These are phyloP conservation scores for Phytoseiulus persimilis DNA, from an alignment of 2,888 invertebrate species.

Conservation along the genomic window DNA sequence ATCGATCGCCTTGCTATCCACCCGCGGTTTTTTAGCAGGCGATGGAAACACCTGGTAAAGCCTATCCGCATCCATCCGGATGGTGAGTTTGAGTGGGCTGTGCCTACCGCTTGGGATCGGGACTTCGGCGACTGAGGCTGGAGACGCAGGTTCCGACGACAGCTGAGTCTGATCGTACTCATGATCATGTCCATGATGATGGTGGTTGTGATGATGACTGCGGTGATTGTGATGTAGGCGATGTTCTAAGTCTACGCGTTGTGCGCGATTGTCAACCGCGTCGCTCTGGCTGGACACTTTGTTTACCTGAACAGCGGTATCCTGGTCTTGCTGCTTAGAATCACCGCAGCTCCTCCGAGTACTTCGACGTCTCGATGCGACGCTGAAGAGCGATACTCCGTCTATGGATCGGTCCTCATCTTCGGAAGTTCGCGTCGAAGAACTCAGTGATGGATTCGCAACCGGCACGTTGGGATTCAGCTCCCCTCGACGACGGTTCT, in stretches of 20 bases:
- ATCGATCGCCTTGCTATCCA: constrained; percentile 49
- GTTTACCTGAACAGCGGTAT: constrained; percentile 41
- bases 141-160: not conserved
- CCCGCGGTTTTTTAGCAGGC: constrained; percentile 33
- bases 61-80: constrained; percentile 58
- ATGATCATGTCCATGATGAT: constrained; percentile 53
- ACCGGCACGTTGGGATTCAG: not conserved
- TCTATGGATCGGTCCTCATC: not conserved
- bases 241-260: not conserved
- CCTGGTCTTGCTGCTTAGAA: not conserved
- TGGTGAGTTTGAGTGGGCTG: constrained; percentile 62
- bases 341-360: constrained; percentile 47
- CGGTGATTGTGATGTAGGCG: not conserved
- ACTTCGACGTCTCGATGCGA: not conserved
- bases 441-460: not conserved
- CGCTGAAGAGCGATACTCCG: not conserved
- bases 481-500: not conserved
- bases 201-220: not conserved
- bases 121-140: not conserved
- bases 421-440: not conserved
- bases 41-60: constrained; percentile 52
- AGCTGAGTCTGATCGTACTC: constrained; percentile 51
- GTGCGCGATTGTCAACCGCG: constrained; percentile 40
- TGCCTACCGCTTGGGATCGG: constrained; percentile 22
- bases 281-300: constrained; percentile 42